A percentile compares a stretch with the other conserved stretches of the same genome.
phyloP scores from a whole-genome alignment of 2,888 invertebrate genomes.

The Liodrosophila aerea region DNA sequence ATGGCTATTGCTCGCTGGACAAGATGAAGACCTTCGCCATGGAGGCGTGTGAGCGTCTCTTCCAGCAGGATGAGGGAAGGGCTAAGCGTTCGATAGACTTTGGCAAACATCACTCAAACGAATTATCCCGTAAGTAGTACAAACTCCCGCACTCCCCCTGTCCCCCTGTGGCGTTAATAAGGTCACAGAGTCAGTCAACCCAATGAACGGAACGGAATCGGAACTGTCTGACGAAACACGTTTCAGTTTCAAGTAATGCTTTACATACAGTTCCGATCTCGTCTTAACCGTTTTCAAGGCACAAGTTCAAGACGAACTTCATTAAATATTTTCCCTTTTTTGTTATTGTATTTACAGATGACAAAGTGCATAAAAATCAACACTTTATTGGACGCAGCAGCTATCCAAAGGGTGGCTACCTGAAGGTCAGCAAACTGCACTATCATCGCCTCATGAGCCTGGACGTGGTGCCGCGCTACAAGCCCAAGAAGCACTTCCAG shows the following conservation, averaged over 20 bases:
- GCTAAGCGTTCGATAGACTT: constrained; percentile 70
- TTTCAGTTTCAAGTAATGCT: constrained; percentile 10
- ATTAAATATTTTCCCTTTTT: constrained; percentile 17
- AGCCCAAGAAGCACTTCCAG: constrained; percentile 67
- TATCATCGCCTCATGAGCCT: constrained; percentile 69
- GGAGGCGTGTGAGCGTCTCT: constrained; percentile 80
- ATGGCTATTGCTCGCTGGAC: constrained; percentile 77
- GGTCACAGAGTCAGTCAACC: constrained; percentile 79
- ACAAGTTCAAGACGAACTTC: constrained; percentile 58
- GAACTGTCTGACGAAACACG: constrained; percentile 37
- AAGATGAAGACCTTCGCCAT: constrained; percentile 78
- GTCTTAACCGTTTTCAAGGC: constrained; percentile 65
- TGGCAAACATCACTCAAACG: constrained; percentile 56
- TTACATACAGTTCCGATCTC: constrained; percentile 55
- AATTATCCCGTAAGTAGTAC: constrained; percentile 70
- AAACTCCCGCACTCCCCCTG: too few species aligned
- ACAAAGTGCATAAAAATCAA: constrained; percentile 60
- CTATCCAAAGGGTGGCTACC: constrained; percentile 79
- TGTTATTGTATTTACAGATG: constrained; percentile 62
- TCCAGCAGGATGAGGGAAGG: constrained; percentile 72
- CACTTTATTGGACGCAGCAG: constrained; percentile 73
- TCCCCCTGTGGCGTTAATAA: constrained; percentile 43
- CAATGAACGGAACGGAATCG: constrained; percentile 46
- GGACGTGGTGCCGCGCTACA: constrained; percentile 77
- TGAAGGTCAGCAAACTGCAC: constrained; percentile 76